Base-by-base conservation (phyloP, 2,797 vertebrate genomes). In the Cryptoblepharus egeriae region DNA sequence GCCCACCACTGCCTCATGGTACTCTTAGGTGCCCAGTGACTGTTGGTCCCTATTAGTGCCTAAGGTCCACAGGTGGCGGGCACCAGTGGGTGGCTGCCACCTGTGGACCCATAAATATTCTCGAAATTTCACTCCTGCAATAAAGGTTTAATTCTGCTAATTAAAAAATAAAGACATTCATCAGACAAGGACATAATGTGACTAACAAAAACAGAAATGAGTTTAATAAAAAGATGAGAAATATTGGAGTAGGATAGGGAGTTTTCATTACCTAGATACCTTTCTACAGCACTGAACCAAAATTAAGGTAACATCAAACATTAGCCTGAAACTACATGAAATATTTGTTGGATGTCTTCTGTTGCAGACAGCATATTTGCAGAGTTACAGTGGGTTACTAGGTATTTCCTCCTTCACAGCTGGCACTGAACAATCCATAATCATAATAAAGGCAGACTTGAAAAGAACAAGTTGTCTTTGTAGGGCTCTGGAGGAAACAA, bases 351-450 rank as follows among this genome's bases (percentile, higher is more conserved):
- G 63, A 58, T 58, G 42, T 42, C 2, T 2, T 84, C 67, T 68
- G 37, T 74, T 30, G 63, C 70, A 84, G 77, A 79, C 71, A 75
- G 61, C 52, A 79, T 16, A 84, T 83, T 77, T 83, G 30, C 77
- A 74, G 55, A 49, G 49, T 55, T 84, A 60, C 37, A 79, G 63
- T 68, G 71, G 70, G 42, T 79, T 68, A 60, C 77, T 79, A 73
- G 75, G 61, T 79, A 83, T 84, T 84, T 84, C 82, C 70, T 79
- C 82, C 52, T 68, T 84, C 82, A 69, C 37, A 68, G 76, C 52
- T 84, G 82, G 77, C 76, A 84, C 52, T n/a, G n/a, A 57, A 52
- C 64, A 75, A 84, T 73, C 35, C 63, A 74, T 75, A 79, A 84
- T 75, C 82, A 84, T 84, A 74, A 79, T 42, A 79, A 84, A 83